Conservation (phyloP, 2,888 invertebrate species). For the Agrilus biguttatus region DNA sequence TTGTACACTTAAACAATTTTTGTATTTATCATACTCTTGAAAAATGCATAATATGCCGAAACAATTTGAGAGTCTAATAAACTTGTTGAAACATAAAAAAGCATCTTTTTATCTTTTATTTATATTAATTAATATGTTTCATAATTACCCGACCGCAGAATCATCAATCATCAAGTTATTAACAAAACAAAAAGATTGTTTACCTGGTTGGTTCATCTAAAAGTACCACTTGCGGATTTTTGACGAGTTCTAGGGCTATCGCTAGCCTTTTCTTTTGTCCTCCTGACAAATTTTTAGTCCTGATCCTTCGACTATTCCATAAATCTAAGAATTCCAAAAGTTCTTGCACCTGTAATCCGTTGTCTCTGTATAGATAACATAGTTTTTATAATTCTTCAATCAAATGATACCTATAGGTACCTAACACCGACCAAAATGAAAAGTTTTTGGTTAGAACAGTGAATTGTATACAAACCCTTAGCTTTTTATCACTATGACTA, state of each 20-base stretch:
- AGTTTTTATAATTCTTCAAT: background rate
- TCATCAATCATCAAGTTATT: no score
- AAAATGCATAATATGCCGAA: no score
- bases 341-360: conserved; percentile 52
- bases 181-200: no score
- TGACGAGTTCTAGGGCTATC: conserved; percentile 80
- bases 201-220: conserved; percentile 92
- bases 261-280: conserved; percentile 83
- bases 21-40: no score
- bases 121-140: no score
- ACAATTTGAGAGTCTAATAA: no score
- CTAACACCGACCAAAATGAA: background rate
- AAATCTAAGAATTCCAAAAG: conserved; percentile 67
- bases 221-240: conserved; percentile 85
- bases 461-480: conserved; percentile 40
- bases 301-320: conserved; percentile 46
- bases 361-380: background rate
- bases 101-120: no score
- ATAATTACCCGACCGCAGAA: no score
- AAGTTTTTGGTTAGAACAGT: background rate
- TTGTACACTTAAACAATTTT: no score
- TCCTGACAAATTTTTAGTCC: conserved; percentile 63
- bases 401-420: background rate
- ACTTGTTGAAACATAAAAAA: no score
- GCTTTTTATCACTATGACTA: conserved; percentile 44